Conservation (phyloP, 2,888 invertebrate species). For the Oscheius sp. region DNA sequence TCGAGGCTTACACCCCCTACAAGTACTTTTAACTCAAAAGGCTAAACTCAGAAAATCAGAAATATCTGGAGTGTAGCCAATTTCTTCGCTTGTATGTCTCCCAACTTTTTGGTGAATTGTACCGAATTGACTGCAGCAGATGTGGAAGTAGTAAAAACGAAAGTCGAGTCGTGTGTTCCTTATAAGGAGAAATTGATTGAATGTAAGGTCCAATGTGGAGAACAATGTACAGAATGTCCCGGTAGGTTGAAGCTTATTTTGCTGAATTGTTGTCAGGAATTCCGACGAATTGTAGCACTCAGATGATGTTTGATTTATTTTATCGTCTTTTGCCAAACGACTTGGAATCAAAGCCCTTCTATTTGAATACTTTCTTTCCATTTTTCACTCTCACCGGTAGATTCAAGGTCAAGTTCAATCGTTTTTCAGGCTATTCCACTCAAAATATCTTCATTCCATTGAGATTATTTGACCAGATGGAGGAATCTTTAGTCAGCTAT, state of each 20-base stretch:
- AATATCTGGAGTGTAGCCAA: constrained; percentile 64
- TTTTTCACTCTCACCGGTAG: constrained; percentile 60
- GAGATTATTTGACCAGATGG: constrained; percentile 44
- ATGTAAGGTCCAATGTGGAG: constrained; percentile 42
- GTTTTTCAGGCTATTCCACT: constrained; percentile 38
- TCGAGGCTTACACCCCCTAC: constrained; percentile 54
- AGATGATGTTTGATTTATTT: constrained; percentile 67
- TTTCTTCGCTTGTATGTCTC: constrained; percentile 63
- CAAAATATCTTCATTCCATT: constrained; percentile 52
- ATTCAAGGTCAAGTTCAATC: not conserved
- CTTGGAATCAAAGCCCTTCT: constrained; percentile 45
- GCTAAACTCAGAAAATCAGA: constrained; percentile 9
- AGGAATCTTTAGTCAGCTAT: constrained; percentile 42
- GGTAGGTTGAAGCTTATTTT: no score
- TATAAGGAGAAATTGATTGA: constrained; percentile 52
- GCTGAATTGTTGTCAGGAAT: constrained; percentile 25
- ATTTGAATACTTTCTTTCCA: constrained; percentile 65
- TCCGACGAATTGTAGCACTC: constrained; percentile 56
- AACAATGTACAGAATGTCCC: constrained; percentile 16
- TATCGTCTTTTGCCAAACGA: constrained; percentile 66
- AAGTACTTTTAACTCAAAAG: not conserved
- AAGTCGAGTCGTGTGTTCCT: constrained; percentile 51
- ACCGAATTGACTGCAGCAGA: constrained; percentile 50
- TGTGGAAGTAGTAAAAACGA: constrained; percentile 38
- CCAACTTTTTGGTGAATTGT: constrained; percentile 60